A percentile compares a stretch with the other conserved stretches of the same genome.
Evolutionary conservation across 64 coral and sea anemone genomes (phyloP).

Genomic region (Pocillopora verrucosa): DNA sequence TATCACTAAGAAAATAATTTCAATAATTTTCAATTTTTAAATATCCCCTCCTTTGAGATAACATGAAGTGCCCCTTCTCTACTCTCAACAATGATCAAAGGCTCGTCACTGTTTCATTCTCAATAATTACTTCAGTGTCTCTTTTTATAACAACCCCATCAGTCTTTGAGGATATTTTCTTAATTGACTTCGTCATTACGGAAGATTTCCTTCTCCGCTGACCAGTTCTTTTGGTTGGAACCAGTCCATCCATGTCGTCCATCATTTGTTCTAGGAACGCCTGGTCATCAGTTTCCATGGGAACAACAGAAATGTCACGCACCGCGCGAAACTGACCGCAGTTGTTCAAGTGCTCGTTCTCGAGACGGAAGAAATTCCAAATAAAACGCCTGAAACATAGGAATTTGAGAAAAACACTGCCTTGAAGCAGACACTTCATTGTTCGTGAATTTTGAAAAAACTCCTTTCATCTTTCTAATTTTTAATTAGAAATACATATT

Average conservation of each 20-base stretch:
- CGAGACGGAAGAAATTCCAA: constrained; percentile 99
- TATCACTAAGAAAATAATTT: no score
- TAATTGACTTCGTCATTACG: neutral
- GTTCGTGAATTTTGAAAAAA: no score
- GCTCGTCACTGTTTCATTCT: neutral
- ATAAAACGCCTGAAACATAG: constrained; percentile 86
- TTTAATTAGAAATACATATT: no score
- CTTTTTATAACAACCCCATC: neutral
- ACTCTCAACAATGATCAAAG: neutral
- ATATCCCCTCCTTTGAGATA: no score
- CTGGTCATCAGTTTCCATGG: constrained; percentile 78
- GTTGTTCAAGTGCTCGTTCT: constrained; percentile 98
- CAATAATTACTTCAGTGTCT: neutral
- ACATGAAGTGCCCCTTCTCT: neutral
- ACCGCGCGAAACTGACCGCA: constrained; percentile 97
- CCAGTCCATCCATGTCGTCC: constrained; percentile 80
- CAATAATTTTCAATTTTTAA: no score
- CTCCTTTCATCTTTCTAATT: no score
- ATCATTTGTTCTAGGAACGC: constrained; percentile 80
- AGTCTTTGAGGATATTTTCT: constrained; percentile 9
- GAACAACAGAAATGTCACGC: constrained; percentile 96
- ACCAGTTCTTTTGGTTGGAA: neutral
- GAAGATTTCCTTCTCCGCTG: constrained; percentile 3
- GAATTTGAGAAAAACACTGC: neutral
- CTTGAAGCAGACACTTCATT: neutral